A percentile compares a stretch with the other conserved stretches of the same genome.
Evolutionary conservation across 1,140 invertebrate genomes (phyloP).

Genomic region (Heterodera schachtii): DNA sequence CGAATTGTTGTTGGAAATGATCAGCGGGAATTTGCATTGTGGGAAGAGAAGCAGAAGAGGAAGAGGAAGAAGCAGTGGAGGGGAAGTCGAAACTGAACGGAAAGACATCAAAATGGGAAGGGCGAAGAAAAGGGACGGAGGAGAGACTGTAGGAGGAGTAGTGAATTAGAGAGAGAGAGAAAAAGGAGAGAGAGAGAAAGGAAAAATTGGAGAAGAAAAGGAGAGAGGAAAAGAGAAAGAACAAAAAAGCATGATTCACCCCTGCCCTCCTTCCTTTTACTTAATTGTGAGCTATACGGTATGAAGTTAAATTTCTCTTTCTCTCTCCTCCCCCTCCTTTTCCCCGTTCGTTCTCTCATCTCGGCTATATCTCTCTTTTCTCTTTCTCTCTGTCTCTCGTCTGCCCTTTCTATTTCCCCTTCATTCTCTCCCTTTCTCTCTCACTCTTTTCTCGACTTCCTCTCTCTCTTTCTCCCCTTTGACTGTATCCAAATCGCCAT

Average conservation of each 20-base stretch:
- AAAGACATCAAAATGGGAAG: too few species aligned
- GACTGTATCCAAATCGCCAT: background rate
- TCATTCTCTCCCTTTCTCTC: background rate
- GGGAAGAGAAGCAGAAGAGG: background rate
- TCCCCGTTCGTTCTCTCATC: background rate
- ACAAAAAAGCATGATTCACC: background rate
- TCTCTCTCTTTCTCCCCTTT: background rate
- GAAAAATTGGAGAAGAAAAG: too few species aligned
- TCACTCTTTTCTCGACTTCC: background rate
- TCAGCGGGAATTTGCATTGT: background rate
- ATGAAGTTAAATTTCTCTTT: background rate
- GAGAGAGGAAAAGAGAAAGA: background rate
- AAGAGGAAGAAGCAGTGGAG: background rate
- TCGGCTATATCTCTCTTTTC: background rate
- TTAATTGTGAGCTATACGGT: background rate
- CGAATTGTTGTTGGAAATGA: constrained; percentile 1
- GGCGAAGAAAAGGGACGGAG: background rate
- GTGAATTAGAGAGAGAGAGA: background rate
- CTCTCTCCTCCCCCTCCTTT: background rate
- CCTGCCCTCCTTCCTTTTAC: background rate
- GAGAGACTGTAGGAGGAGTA: background rate
- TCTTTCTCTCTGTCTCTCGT: background rate
- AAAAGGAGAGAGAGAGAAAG: background rate
- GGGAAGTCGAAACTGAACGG: background rate
- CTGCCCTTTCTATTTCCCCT: background rate